Conservation (phyloP, 2,888 invertebrate genomes). For the Lottia scabra region DNA sequence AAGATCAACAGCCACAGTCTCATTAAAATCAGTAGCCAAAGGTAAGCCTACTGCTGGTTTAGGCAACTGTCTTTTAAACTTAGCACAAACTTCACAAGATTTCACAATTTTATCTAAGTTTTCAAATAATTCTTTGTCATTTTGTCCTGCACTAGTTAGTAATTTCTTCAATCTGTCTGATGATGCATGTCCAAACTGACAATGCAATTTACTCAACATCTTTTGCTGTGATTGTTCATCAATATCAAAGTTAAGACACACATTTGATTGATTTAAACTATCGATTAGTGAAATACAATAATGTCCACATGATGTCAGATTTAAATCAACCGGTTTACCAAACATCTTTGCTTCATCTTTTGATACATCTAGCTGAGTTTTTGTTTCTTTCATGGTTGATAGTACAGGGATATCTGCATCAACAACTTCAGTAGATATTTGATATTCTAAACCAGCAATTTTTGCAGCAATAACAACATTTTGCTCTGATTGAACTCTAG, state of each 20-base stretch:
- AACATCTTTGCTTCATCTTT: no score
- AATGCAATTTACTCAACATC: neutral
- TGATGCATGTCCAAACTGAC: no score
- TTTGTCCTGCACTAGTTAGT: no score
- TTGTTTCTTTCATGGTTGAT: no score
- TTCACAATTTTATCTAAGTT: no score
- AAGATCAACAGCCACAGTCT: conserved; percentile 23
- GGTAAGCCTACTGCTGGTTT: conserved; percentile 24
- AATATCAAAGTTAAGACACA: neutral
- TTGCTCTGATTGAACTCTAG: conserved; percentile 1
- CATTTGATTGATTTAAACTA: neutral
- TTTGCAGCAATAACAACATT: conserved; percentile 15
- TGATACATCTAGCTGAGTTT: no score
- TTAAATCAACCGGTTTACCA: no score
- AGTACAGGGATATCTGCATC: no score
- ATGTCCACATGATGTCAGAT: no score
- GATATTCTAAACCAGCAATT: conserved; percentile 4
- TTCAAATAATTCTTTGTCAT: no score
- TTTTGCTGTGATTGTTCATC: neutral
- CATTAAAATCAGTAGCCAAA: conserved; percentile 17
- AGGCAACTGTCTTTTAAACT: neutral
- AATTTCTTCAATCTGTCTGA: no score
- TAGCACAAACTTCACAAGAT: neutral
- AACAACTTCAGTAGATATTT: conserved; percentile 21
- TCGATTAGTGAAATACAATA: conserved; percentile 16